Conservation (phyloP, 2,888 invertebrate species). For the Venusia cambrica region DNA sequence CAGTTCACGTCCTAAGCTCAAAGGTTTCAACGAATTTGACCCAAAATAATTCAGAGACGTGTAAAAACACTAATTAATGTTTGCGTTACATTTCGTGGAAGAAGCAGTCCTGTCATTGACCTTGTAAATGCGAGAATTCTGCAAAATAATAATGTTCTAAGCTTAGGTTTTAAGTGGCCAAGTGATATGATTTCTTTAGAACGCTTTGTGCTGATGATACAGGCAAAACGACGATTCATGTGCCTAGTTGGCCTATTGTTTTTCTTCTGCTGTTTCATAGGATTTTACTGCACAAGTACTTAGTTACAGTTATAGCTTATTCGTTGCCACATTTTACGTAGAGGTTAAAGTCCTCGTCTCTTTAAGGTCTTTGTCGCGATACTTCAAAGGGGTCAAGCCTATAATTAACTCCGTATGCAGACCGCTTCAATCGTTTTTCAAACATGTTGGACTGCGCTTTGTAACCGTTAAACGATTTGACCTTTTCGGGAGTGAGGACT, state of each 20-base stretch:
- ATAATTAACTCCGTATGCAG: conserved; percentile 68
- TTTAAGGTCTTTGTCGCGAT: conserved; percentile 45
- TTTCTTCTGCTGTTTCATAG: no score
- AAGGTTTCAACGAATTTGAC: conserved; percentile 10
- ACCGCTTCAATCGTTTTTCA: conserved; percentile 55
- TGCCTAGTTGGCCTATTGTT: no score
- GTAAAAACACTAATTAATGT: conserved; percentile 23
- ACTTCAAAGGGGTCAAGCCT: conserved; percentile 59
- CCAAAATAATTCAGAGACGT: conserved; percentile 15
- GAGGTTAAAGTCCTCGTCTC: conserved; percentile 48
- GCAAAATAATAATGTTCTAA: neutral
- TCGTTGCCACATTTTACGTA: conserved; percentile 38
- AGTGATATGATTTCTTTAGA: no score
- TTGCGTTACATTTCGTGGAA: conserved; percentile 9
- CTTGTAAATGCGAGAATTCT: conserved; percentile 1
- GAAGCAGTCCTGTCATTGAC: conserved; percentile 2
- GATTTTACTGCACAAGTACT: no score
- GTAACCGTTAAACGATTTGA: conserved; percentile 27
- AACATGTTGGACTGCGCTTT: conserved; percentile 36
- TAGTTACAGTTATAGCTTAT: no score
- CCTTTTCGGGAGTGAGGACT: conserved; percentile 17
- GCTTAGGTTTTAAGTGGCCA: no score
- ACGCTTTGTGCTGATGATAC: no score
- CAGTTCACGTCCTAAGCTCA: conserved; percentile 23
- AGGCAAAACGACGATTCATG: no score